phyloP scores from a whole-genome alignment of 92 coral and sea anemone genomes.

The Metridium senile region DNA sequence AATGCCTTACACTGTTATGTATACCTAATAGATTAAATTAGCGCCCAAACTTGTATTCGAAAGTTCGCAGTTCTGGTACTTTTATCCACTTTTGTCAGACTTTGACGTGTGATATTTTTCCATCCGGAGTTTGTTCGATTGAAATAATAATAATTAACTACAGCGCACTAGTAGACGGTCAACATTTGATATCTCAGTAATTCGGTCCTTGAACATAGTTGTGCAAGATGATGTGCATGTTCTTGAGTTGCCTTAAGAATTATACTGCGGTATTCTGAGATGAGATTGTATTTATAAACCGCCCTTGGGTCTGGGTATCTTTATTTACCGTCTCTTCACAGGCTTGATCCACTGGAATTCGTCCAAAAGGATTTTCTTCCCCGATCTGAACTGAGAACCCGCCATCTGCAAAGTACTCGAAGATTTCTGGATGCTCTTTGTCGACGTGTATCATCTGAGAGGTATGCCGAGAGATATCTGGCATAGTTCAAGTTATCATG shows the following conservation, averaged over 20 bases:
- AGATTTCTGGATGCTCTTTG: slow-evolving; percentile 45
- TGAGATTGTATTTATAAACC: slow-evolving; percentile 24
- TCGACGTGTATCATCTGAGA: slow-evolving; percentile 33
- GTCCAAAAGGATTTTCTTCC: slow-evolving; percentile 32
- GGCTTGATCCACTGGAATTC: slow-evolving; percentile 44
- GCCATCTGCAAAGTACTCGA: slow-evolving; percentile 33
- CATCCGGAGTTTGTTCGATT: too few relatives aligned
- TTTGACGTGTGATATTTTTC: too few relatives aligned
- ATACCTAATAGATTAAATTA: too few relatives aligned
- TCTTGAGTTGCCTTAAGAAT: slow-evolving; percentile 32
- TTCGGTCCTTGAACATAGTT: too few relatives aligned
- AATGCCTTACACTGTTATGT: too few relatives aligned
- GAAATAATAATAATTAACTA: too few relatives aligned
- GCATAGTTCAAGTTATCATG: slow-evolving; percentile 62
- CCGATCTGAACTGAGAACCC: slow-evolving; percentile 64
- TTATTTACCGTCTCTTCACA: slow-evolving; percentile 57
- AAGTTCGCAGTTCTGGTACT: too few relatives aligned
- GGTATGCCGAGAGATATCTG: slow-evolving; percentile 59
- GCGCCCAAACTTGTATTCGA: too few relatives aligned
- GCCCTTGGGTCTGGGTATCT: slow-evolving; percentile 53
- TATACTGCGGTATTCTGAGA: slow-evolving; percentile 33
- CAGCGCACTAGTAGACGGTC: too few relatives aligned
- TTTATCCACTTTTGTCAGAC: too few relatives aligned
- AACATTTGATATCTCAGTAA: too few relatives aligned
- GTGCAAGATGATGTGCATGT: too few relatives aligned